Base-by-base conservation (phyloP, 2,888 invertebrate species). In the Cyaniris semiargus region DNA sequence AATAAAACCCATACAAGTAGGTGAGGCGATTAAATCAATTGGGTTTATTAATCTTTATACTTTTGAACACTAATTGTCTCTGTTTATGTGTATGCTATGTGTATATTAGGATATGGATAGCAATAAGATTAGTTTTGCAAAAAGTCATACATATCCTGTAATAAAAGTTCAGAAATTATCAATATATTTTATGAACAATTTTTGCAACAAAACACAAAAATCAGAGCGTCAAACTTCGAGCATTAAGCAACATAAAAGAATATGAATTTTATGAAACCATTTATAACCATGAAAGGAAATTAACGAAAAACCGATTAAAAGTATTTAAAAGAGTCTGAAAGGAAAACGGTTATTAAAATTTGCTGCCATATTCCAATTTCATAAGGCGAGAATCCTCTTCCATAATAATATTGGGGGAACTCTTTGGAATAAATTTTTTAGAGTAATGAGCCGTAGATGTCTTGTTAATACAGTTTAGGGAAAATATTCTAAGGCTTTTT, bases 281-380 rank as follows among this genome's bases (percentile, higher is more conserved):
- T 66, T 23, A 66, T 66, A 27, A 66, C 23, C 23, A 23, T 66
- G 60, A 66, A 66, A 66, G 6, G 66, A 66, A 66, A 66, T 66
- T 66, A 66, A 27, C 66, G 66, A 66, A 31, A 66, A 66, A 66
- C 66, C 27, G 66, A 66, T 66, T 66, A 66, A 66, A 66, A 66
- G 66, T 66, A 66, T 66, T 66, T 66, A 66, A 66, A 66, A 66
- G 27, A 27, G 66, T 66, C 27, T 66, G 27, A 66, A 66, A 15
- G 66, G 66, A 27, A 31, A 31, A 27, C 66, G 66, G 15, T 66
- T 66, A 31, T 66, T 66, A 27, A 31, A 66, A 66, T 66, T 66
- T 31, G 66, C 27, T 27, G 66, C 27, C 66, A 66, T 66, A 66
- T 66, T 66, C 66, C 27, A 66, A 27, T 66, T 66, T 66, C 13